These are phyloP conservation scores for Xenus cinereus DNA, from an alignment of 2,113 vertebrate species.

Conservation along the genomic window DNA sequence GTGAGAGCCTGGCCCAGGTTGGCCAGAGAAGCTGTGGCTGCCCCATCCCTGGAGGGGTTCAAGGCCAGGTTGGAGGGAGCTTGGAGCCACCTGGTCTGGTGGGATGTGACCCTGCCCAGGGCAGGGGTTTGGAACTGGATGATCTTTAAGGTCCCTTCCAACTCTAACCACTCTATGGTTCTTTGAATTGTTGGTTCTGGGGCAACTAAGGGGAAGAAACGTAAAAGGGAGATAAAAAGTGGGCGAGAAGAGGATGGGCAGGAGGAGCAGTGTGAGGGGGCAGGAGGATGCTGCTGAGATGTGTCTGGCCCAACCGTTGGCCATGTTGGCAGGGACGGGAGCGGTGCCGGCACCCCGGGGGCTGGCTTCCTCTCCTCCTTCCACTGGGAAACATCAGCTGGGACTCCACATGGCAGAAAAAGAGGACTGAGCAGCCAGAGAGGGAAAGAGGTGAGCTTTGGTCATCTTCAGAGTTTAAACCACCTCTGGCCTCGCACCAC, in stretches of 20 bases:
- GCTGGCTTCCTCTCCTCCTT: neutral
- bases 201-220: neutral
- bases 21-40: too few relatives aligned
- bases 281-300: neutral
- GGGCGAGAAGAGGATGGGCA: neutral
- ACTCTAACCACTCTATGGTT: too few relatives aligned
- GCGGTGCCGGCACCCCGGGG: neutral
- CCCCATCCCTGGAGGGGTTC: too few relatives aligned
- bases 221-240: neutral
- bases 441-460: neutral
- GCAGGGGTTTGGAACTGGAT: neutral
- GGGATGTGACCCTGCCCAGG: too few relatives aligned
- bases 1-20: too few relatives aligned
- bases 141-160: too few relatives aligned
- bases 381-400: neutral
- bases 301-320: neutral
- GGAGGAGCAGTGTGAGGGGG: neutral
- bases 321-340: neutral
- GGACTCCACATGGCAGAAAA: neutral
- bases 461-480: neutral
- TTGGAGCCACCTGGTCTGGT: too few relatives aligned
- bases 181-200: neutral
- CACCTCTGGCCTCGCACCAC: rapidly evolving
- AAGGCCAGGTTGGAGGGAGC: too few relatives aligned
- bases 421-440: neutral